Percentiles rank a stretch among this genome's conserved stretches.
Evolutionary conservation across 2,797 vertebrate species (phyloP).

Genomic region (Capromys pilorides): DNA sequence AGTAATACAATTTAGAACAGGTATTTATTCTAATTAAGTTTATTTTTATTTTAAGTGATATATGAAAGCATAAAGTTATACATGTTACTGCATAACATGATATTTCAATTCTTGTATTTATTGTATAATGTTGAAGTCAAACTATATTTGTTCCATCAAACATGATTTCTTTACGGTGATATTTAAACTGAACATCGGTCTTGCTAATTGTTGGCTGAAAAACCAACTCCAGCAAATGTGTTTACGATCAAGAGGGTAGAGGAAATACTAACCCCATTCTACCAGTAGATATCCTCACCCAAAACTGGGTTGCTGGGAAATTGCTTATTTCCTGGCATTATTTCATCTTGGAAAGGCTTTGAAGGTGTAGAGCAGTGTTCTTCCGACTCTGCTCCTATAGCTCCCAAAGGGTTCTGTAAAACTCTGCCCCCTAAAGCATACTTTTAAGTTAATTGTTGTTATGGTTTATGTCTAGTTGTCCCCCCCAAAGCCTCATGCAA

Average conservation of each 20-base stretch:
- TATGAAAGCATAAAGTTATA: neutral
- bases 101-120: neutral
- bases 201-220: conserved; percentile 4
- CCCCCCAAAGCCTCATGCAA: no score
- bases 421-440: neutral
- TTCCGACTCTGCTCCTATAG: neutral
- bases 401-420: neutral
- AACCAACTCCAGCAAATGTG: neutral
- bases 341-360: neutral
- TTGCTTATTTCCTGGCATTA: neutral
- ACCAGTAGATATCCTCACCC: neutral
- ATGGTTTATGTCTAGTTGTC: no score
- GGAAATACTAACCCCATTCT: neutral
- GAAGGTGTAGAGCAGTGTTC: neutral
- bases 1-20: neutral
- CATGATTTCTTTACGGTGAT: neutral
- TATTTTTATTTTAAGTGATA: neutral
- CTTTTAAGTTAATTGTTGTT: conserved; percentile 29
- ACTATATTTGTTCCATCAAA: neutral
- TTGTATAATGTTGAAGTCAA: neutral
- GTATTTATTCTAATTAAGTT: neutral
- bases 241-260: neutral
- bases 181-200: neutral
- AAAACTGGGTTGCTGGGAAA: neutral
- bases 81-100: neutral